These are phyloP conservation scores for Tubulanus polymorphus DNA, from an alignment of 2,888 invertebrate genomes.

Conservation along the genomic window DNA sequence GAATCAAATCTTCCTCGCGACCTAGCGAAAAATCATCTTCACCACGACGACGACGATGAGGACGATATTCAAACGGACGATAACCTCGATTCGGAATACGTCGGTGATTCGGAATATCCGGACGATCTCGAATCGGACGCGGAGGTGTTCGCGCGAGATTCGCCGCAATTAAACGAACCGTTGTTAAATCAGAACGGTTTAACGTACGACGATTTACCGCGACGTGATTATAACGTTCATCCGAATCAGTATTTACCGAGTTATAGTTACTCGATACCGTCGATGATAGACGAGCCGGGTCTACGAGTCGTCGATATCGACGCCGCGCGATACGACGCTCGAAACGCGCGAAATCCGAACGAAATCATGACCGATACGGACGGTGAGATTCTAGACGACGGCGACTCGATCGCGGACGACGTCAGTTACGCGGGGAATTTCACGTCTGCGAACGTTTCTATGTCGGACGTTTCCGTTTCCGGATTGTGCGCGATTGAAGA, in stretches of 20 bases:
- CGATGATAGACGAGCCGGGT: conserved; percentile 2
- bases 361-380: conserved; percentile 11
- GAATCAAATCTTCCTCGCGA: conserved; percentile 64
- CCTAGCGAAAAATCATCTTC: conserved; percentile 3
- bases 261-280: conserved; percentile 18
- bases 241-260: conserved; percentile 78
- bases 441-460: conserved; percentile 63
- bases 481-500: conserved; percentile 86
- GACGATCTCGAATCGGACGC: conserved; percentile 18
- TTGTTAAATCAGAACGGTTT: conserved; percentile 50
- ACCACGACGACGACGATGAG: conserved; percentile 20
- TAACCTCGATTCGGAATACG: conserved; percentile 67
- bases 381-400: conserved; percentile 29
- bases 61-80: conserved; percentile 55
- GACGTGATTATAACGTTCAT: conserved; percentile 71
- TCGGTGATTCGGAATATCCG: conserved; percentile 57
- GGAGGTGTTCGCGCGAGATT: conserved; percentile 53
- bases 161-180: conserved; percentile 55
- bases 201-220: conserved; percentile 33
- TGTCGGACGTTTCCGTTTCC: conserved; percentile 83
- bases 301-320: conserved; percentile 22
- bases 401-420: conserved; percentile 58
- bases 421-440: conserved; percentile 67
- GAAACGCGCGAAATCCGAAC: conserved; percentile 9
- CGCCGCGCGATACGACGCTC: conserved; percentile 6